Percentiles rank a stretch among this genome's conserved stretches.
These are phyloP conservation scores for Euglossa dilemma DNA, from an alignment of 1,140 invertebrate species.

Conservation along the genomic window DNA sequence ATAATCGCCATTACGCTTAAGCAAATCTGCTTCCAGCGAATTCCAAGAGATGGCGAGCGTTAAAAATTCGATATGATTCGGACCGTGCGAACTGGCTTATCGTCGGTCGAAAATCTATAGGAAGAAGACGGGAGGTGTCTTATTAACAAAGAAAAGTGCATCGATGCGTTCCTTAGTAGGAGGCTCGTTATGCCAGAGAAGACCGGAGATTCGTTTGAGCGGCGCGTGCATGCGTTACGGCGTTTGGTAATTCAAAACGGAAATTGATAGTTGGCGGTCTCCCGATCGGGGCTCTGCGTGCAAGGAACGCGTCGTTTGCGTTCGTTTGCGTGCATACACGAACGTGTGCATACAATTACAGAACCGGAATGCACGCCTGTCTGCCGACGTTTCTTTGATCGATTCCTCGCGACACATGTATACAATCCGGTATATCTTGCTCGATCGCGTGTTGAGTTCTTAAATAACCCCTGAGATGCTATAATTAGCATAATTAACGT, in stretches of 20 bases:
- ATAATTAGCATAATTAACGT: constrained; percentile 3
- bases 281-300: constrained; percentile 37
- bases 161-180: constrained; percentile 51
- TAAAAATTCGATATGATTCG: not conserved
- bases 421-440: not conserved
- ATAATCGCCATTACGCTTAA: too few species aligned
- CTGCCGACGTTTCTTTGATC: constrained; percentile 24
- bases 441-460: not conserved
- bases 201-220: constrained; percentile 71
- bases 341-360: not conserved
- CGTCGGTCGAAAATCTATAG: constrained; percentile 2
- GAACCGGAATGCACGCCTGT: constrained; percentile 36
- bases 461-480: not conserved
- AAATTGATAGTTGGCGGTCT: constrained; percentile 75
- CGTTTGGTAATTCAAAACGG: constrained; percentile 75
- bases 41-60: not conserved
- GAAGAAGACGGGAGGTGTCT: constrained; percentile 5
- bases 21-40: not conserved
- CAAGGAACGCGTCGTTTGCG: constrained; percentile 43
- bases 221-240: constrained; percentile 63
- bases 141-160: constrained; percentile 35
- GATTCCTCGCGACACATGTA: constrained; percentile 12
- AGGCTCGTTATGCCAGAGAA: constrained; percentile 44
- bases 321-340: not conserved
- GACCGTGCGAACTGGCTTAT: not conserved